These are phyloP conservation scores for Batillaria attramentaria DNA, from an alignment of 1,140 invertebrate genomes.

Conservation along the genomic window DNA sequence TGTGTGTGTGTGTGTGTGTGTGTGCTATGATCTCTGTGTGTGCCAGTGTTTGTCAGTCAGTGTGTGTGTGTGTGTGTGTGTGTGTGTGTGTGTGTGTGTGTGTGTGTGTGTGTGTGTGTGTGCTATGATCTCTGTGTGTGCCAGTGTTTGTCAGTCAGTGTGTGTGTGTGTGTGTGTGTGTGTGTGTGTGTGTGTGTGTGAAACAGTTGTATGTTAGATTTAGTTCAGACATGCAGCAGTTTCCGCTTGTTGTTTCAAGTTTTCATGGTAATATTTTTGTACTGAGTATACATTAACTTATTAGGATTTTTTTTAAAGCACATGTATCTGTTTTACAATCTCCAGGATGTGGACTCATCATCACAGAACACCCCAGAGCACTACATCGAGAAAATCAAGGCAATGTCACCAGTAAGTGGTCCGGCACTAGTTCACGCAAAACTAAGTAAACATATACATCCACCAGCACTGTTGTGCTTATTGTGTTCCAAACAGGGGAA, in stretches of 20 bases:
- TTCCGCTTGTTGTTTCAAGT: too few species aligned
- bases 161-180: constrained; percentile 6
- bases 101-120: background rate
- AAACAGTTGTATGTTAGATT: background rate
- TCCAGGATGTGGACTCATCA: constrained; percentile 80
- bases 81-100: constrained; percentile 2
- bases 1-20: background rate
- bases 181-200: constrained; percentile 17
- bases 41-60: background rate
- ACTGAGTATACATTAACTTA: too few species aligned
- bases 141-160: background rate
- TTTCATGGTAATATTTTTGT: too few species aligned
- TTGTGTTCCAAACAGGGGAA: too few species aligned
- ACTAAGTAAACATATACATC: too few species aligned
- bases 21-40: background rate
- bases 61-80: background rate
- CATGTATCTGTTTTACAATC: constrained; percentile 45
- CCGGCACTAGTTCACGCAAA: too few species aligned
- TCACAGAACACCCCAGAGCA: constrained; percentile 43
- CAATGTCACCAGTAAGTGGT: constrained; percentile 82
- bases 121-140: background rate
- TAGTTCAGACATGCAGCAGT: too few species aligned
- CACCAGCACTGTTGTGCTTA: too few species aligned
- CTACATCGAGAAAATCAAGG: constrained; percentile 78
- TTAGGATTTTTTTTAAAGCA: too few species aligned